phyloP scores from a whole-genome alignment of 2,888 invertebrate genomes.

The Oithona nana region DNA sequence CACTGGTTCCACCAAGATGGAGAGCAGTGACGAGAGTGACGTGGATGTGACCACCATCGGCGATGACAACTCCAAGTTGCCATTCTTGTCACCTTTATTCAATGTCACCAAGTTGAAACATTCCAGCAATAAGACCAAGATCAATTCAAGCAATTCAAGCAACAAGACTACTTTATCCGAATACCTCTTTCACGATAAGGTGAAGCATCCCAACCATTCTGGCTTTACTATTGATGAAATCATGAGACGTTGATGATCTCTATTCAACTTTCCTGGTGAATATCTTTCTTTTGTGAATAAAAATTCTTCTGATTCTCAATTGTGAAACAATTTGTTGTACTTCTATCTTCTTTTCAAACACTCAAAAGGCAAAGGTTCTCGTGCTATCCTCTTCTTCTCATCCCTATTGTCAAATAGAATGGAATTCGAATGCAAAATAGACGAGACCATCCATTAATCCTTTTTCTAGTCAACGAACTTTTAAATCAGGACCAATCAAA shows the following conservation, averaged over 20 bases:
- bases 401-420: too few relatives aligned
- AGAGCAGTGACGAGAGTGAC: constrained; percentile 18
- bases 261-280: neutral
- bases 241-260: constrained; percentile 19
- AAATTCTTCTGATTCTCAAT: too few relatives aligned
- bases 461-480: too few relatives aligned
- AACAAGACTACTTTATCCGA: neutral
- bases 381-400: too few relatives aligned
- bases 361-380: too few relatives aligned
- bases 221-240: constrained; percentile 20
- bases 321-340: too few relatives aligned
- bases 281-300: neutral
- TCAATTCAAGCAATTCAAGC: neutral
- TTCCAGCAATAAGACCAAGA: neutral
- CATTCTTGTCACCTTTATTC: neutral
- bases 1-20: constrained; percentile 4
- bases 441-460: too few relatives aligned
- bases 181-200: constrained; percentile 31
- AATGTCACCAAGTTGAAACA: neutral
- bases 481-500: too few relatives aligned
- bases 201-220: neutral
- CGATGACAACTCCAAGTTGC: neutral
- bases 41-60: constrained; percentile 18
- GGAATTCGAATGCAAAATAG: too few relatives aligned
- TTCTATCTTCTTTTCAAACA: too few relatives aligned